These are phyloP conservation scores for Thereuonema tuberculata DNA, from an alignment of 1,140 invertebrate genomes.

Conservation along the genomic window DNA sequence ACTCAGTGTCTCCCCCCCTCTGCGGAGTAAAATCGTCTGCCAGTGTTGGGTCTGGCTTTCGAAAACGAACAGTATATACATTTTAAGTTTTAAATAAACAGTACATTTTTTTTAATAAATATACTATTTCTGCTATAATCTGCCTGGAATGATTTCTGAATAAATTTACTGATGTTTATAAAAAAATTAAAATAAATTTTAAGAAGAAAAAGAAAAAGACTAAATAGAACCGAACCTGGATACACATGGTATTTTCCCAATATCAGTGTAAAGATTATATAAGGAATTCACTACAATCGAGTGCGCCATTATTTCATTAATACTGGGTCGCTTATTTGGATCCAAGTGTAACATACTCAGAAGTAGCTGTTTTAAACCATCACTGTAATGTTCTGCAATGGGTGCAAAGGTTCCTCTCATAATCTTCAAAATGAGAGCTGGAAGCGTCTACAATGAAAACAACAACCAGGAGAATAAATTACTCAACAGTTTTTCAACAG, in stretches of 20 bases:
- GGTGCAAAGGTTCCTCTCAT: conserved; percentile 37
- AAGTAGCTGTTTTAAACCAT: conserved; percentile 32
- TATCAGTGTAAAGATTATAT: conserved; percentile 31
- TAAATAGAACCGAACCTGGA: conserved; percentile 10
- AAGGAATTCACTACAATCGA: conserved; percentile 33
- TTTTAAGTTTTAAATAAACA: neutral
- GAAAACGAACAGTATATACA: too few species aligned
- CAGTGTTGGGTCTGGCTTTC: too few species aligned
- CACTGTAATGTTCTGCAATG: conserved; percentile 33
- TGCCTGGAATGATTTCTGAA: too few species aligned
- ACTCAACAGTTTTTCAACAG: too few species aligned
- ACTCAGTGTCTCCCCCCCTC: too few species aligned
- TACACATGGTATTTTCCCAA: conserved; percentile 31
- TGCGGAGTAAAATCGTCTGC: too few species aligned
- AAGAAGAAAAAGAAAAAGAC: neutral
- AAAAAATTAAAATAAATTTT: neutral
- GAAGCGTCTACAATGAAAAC: conserved; percentile 28
- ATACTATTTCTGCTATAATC: too few species aligned
- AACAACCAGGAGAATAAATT: too few species aligned
- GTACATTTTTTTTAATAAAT: neutral
- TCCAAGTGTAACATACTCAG: conserved; percentile 35
- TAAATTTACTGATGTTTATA: too few species aligned
- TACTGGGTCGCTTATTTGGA: conserved; percentile 33
- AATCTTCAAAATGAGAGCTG: conserved; percentile 38
- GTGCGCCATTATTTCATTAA: conserved; percentile 36